Percentiles rank a stretch among this genome's conserved stretches.
Evolutionary conservation across 1,140 invertebrate genomes (phyloP).

Genomic region (Lysiphlebus fabarum): DNA sequence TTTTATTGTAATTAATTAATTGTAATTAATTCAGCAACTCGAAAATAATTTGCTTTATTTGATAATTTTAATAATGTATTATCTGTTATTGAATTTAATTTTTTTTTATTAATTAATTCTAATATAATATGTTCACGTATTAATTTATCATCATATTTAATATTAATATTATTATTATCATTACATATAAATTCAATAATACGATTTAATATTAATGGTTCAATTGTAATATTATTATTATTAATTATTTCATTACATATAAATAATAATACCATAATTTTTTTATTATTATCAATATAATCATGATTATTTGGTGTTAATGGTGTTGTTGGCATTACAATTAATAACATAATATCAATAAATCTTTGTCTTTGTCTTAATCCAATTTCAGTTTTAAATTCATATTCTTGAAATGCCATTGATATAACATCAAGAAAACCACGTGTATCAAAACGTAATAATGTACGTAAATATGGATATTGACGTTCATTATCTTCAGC

Average conservation of each 20-base stretch:
- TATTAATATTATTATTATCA: slow-evolving; percentile 52
- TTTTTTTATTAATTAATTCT: slow-evolving; percentile 70
- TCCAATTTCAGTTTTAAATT: slow-evolving; percentile 72
- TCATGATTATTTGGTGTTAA: slow-evolving; percentile 40
- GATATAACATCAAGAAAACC: slow-evolving; percentile 89
- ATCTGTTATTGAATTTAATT: slow-evolving; percentile 61
- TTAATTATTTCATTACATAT: slow-evolving; percentile 45
- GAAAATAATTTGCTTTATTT: slow-evolving; percentile 61
- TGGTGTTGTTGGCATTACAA: slow-evolving; percentile 63
- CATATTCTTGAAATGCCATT: slow-evolving; percentile 83
- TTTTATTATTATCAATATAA: slow-evolving; percentile 52
- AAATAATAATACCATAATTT: slow-evolving; percentile 62
- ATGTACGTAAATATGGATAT: slow-evolving; percentile 76
- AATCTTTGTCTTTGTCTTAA: slow-evolving; percentile 72
- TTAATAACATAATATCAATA: slow-evolving; percentile 75
- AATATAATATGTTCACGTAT: slow-evolving; percentile 80
- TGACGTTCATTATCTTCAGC: slow-evolving; percentile 65
- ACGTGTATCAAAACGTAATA: slow-evolving; percentile 74
- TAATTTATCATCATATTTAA: slow-evolving; percentile 57
- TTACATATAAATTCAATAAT: slow-evolving; percentile 58
- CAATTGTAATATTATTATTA: slow-evolving; percentile 43
- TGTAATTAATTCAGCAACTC: slow-evolving; percentile 45
- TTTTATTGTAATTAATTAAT: slow-evolving; percentile 36
- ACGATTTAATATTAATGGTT: slow-evolving; percentile 42
- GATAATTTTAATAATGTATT: slow-evolving; percentile 59